Evolutionary conservation across 2,113 vertebrate species (phyloP), one percentile per base, ranked within the genome.

Genomic region (Porphyrio hochstetteri): DNA sequence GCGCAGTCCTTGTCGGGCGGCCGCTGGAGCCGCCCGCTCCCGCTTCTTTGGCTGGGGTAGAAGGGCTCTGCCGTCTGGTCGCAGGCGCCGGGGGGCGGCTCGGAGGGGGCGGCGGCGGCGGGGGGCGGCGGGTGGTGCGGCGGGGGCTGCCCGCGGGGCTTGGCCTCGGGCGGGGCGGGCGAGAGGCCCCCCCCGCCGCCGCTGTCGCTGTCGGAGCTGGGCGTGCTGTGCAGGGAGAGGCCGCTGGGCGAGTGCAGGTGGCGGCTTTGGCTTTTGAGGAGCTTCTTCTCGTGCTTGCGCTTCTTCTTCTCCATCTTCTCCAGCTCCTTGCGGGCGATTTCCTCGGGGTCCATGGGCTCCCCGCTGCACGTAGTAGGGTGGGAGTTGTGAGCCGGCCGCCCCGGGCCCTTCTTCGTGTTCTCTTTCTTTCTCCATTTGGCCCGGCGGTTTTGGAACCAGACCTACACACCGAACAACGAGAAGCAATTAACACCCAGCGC

Each of bases 351-450:
- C 99, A 99, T 99, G 74, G 99, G 99, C 96, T 99, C 99, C 46
- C 99, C 99, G 95, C 99, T 99, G 99, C 99, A 99, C 71, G 99
- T 99, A 90, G 99, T 99, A 31, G 99, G 99, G 94, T 99, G 99
- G 4, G 99, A 99, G 98, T 99, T 99, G 98, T 99, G 99, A 15
- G 99, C 99, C 50, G 99, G 99, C 97, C 99, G 97, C 86, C 99
- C 99, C 1, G 99, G 99, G 67, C 99, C 99, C 48, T 99, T 99
- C 98, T 99, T 99, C 27, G 99, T 99, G 97, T 99, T 99, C 70
- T 99, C 99, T 95, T 99, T 99, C 98, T 99, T 99, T 96, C 99
- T 98, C 99, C 99, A 99, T 93, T 99, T 99, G 93, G 99, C 99
- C 95, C 99, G 98, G 90, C 99, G 99, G 92, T 99, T 99, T 98